Conservation (phyloP, 1,140 invertebrate species). For the Paramacrobiotus metropolitanus region DNA sequence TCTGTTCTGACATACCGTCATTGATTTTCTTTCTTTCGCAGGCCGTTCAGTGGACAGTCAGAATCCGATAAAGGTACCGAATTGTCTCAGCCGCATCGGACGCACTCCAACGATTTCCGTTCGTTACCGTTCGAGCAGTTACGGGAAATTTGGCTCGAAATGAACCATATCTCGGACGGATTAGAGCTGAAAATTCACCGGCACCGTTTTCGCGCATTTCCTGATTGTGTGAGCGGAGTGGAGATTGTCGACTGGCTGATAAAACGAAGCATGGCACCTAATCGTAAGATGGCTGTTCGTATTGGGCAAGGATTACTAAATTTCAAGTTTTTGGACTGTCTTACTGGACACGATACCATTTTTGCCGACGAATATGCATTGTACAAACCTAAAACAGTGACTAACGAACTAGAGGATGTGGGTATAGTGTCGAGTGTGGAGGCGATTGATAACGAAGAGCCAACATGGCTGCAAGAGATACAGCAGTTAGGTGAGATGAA, state of each 20-base stretch:
- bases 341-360: conserved; percentile 29
- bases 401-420: not conserved
- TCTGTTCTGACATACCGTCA: no score
- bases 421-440: not conserved
- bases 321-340: conserved; percentile 45
- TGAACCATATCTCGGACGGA: conserved; percentile 34
- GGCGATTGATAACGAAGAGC: conserved; percentile 31
- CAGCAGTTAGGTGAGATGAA: conserved; percentile 16
- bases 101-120: not conserved
- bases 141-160: conserved; percentile 42
- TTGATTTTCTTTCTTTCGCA: not conserved
- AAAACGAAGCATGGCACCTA: conserved; percentile 23
- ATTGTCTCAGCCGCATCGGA: not conserved
- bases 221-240: conserved; percentile 40
- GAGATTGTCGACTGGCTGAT: conserved; percentile 49
- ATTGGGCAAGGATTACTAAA: conserved; percentile 57
- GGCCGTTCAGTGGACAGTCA: not conserved
- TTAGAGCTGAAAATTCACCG: conserved; percentile 37
- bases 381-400: conserved; percentile 24
- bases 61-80: no score
- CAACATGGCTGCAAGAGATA: conserved; percentile 44
- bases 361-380: conserved; percentile 34
- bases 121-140: conserved; percentile 32
- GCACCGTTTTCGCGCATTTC: conserved; percentile 37
- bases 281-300: conserved; percentile 29